Evolutionary conservation across 2,888 invertebrate genomes (phyloP), one percentile per base, ranked within the genome.

Genomic region (Acheta domesticus): DNA sequence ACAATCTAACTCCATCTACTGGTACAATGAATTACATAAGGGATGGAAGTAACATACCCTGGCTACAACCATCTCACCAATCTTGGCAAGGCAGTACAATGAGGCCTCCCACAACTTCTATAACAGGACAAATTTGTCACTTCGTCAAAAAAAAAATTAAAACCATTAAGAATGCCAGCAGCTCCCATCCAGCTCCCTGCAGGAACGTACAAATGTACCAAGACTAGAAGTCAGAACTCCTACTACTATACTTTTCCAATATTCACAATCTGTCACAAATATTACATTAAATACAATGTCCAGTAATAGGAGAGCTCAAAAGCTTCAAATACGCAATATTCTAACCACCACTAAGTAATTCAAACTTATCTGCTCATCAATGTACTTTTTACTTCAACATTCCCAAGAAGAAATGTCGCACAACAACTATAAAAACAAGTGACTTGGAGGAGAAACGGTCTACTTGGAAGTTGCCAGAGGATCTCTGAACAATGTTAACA

Each of bases 331-430:
- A 62, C 4, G n/a, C 62, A 62, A 62, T 62, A 19, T 62, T n/a
- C 62, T 62, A 62, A 14, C 62, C 62, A 19, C n/a, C 14, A 19
- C 62, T 62, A 62, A 36, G 5, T 36, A 36, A 36, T 36, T 36
- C 36, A 36, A 36, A 36, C 36, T 62, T 62, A 62, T 62, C 62
- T 19, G 62, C 14, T 62, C 62, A 19, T 62, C 16, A 62, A n/a
- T 62, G n/a, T 62, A n/a, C 11, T 62, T 62, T n/a, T 19, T 19
- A 62, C 14, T 62, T 19, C 62, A 62, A 62, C 14, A 36, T 62
- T 62, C 62, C 62, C 62, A 62, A 62, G 62, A 62, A 62, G 62
- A 62, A 62, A 62, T n/a, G n/a, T 62, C n/a, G 14, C 62, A 62
- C 14, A 62, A 62, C 62, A 62, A 62, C 62, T 62, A 62, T 62